Percentiles rank a stretch among this genome's conserved stretches.
These are phyloP conservation scores for Nymphalis urticae DNA, from an alignment of 2,888 invertebrate genomes.

Conservation along the genomic window DNA sequence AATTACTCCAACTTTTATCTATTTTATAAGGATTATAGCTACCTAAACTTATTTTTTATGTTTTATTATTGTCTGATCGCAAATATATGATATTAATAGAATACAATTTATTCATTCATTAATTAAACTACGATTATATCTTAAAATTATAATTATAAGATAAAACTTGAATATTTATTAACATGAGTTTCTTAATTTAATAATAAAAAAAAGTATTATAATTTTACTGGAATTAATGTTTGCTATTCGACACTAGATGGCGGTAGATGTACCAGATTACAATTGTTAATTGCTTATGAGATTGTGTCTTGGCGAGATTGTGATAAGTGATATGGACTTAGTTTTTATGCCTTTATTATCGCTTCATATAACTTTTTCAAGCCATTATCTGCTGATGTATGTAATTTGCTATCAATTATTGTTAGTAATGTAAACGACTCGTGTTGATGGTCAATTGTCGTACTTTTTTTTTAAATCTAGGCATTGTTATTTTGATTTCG, in stretches of 20 bases:
- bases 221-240: no score
- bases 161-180: no score
- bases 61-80: no score
- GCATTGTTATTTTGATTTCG: background rate
- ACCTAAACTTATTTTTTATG: no score
- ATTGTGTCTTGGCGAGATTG: conserved; percentile 1
- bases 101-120: no score
- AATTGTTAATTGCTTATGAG: conserved; percentile 18
- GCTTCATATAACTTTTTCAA: conserved; percentile 16
- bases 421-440: background rate
- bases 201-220: no score
- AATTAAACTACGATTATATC: no score
- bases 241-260: conserved; percentile 40
- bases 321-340: conserved; percentile 11
- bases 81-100: no score
- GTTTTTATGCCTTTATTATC: conserved; percentile 14
- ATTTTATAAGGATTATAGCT: no score
- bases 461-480: background rate
- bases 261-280: conserved; percentile 42
- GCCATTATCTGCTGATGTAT: conserved; percentile 35
- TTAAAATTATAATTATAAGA: no score
- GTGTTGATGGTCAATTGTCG: background rate
- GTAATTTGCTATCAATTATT: conserved; percentile 36
- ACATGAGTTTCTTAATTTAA: no score
- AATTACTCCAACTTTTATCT: no score